Evolutionary conservation across 1,140 invertebrate genomes (phyloP), one percentile per base, ranked within the genome.

Genomic region (Panulirus ornatus): DNA sequence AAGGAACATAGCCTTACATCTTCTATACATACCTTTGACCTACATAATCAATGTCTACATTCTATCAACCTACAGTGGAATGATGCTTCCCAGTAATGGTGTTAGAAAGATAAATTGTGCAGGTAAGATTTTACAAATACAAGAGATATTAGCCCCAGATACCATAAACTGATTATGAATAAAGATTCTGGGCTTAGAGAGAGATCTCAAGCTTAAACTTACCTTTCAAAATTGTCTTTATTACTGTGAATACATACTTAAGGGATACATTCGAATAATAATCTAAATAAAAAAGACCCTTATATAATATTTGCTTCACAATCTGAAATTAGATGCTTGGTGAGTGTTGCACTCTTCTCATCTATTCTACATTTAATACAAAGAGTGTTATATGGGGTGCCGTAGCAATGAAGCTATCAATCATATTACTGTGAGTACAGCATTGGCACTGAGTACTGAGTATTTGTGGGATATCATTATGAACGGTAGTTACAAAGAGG

Each of bases 71-170:
- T 27, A 66, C 58, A 63, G 3, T 63, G n/a, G 58, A 3, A 66
- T 66, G 58, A 66, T 66, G 58, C 58, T 66, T 66, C 58, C 58
- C 58, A 66, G 58, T 27, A 66, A 66, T 30, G n/a, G 22, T 66
- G 22, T 66, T 66, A 66, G 58, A 66, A 66, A 34, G n/a, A 22
- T 58, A 3, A 66, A 30, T 66, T 66, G 22, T 27, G 58, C 58
- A 66, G 30, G 58, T 66, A 6, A 30, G 22, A 27, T 66, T 66
- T 66, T 58, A 19, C 19, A 66, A 66, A 66, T 66, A 66, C 27
- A 30, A 6, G 27, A 66, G 30, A 5, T 47, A 14, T 5, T 6
- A 14, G 6, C n/a, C 5, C 58, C 58, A 66, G 30, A 30, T 30
- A 27, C 58, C 30, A 66, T 30, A 30, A 30, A 66, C 58, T 8